These are phyloP conservation scores for Drosophila ficusphila DNA, from an alignment of 1,140 invertebrate species.

Conservation along the genomic window DNA sequence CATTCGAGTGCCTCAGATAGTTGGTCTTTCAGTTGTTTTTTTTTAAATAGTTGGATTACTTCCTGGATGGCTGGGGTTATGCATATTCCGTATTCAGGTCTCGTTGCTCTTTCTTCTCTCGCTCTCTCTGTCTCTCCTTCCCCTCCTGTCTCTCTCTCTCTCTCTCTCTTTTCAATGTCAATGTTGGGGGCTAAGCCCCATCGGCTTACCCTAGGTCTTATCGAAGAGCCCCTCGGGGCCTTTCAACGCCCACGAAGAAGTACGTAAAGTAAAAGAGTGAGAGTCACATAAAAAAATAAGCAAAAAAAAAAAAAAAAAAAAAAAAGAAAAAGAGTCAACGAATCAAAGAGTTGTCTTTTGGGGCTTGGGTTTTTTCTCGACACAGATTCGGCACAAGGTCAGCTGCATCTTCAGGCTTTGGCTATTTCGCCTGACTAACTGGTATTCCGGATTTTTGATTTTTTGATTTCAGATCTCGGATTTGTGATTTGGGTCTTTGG, in stretches of 20 bases:
- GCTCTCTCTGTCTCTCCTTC: not conserved
- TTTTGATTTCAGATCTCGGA: too few relatives aligned
- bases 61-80: constrained; percentile 21
- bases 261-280: constrained; percentile 3
- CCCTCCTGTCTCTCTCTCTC: constrained; percentile 5
- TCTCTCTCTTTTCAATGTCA: constrained; percentile 67
- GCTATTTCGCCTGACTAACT: constrained; percentile 53
- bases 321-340: constrained; percentile 5
- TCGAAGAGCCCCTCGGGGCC: constrained; percentile 36
- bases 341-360: constrained; percentile 16
- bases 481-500: constrained; percentile 38
- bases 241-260: constrained; percentile 52
- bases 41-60: constrained; percentile 6
- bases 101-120: not conserved
- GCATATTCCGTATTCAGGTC: constrained; percentile 43
- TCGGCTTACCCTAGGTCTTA: not conserved
- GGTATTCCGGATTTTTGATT: constrained; percentile 36
- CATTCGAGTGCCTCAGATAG: constrained; percentile 1
- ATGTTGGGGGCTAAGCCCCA: constrained; percentile 41
- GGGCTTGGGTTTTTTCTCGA: constrained; percentile 11
- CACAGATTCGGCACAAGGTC: constrained; percentile 75
- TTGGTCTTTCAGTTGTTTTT: not conserved
- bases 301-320: not conserved
- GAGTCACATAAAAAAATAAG: not conserved
- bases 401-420: constrained; percentile 69